Evolutionary conservation across 2,888 invertebrate genomes (phyloP), one percentile per base, ranked within the genome.

Genomic region (Epiperipatus broadwayi): DNA sequence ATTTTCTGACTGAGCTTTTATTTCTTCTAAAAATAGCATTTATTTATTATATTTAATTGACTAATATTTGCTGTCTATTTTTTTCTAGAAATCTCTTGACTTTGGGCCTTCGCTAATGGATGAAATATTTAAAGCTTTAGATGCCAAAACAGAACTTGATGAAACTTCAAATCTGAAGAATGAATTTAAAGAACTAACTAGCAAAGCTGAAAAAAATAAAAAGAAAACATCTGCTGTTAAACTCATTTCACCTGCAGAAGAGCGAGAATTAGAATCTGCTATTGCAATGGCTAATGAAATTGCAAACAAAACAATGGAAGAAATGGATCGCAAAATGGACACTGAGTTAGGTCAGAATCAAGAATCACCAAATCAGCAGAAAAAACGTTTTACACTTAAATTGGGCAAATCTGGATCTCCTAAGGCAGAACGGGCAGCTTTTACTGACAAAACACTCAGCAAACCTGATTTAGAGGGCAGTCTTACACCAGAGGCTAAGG

Each of bases 241-340:
- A 58, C 83, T 78, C 3, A 87, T 93, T 63, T 89, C 89, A 8
- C 79, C 85, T 0, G 77, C 85, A 43, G 91, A 91, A 53, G 76
- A 84, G 57, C 80, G 75, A 58, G 81, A 83, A 5, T 66, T 93
- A 43, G 83, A 91, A 51, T 79, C 79, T 15, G 91, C 89, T 1
- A 85, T 89, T 44, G 84, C 84, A 37, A 70, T 89, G 63, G 89
- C 87, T 15, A 84, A 84, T 58, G 85, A 89, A 62, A 70, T 89
- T 43, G 84, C 83, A 31, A 72, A 74, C 34, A 69, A 71, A 65
- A 75, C 57, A 48, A 65, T 63, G 60, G 50, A n/a, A n/a, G n/a
- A n/a, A n/a, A n/a, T n/a, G n/a, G n/a, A n/a, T 43, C 48, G 7
- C 12, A 32, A 29, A 21, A 21, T 22, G 18, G 27, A 14, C 27